Evolutionary conservation across 2,888 invertebrate genomes (phyloP).

Genomic region (Cynaeus angustus): DNA sequence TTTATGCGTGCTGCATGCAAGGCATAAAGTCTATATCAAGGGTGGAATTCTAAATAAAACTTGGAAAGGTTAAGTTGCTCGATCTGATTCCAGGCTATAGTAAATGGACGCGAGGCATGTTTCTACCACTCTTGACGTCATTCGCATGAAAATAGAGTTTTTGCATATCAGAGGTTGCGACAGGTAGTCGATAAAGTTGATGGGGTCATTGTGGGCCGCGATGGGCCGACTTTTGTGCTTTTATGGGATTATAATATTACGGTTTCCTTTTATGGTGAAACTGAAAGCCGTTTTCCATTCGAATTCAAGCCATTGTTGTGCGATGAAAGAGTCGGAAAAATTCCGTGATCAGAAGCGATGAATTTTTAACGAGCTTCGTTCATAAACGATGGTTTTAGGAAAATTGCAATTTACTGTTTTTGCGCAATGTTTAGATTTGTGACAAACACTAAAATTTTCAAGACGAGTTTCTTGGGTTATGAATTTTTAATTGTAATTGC

Average conservation of each 20-base stretch:
- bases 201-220: conserved; percentile 30
- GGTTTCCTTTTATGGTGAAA: conserved; percentile 43
- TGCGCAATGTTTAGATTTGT: conserved; percentile 12
- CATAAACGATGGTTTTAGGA: conserved; percentile 17
- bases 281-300: conserved; percentile 42
- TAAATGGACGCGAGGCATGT: conserved; percentile 48
- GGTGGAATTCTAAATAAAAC: conserved; percentile 52
- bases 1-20: conserved; percentile 52
- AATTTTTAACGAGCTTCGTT: conserved; percentile 37
- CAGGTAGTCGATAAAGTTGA: conserved; percentile 48
- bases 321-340: conserved; percentile 28
- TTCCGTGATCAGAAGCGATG: conserved; percentile 35
- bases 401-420: conserved; percentile 30
- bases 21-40: conserved; percentile 44
- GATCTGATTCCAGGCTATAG: conserved; percentile 44
- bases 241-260: conserved; percentile 45
- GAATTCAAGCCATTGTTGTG: conserved; percentile 39
- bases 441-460: conserved; percentile 33
- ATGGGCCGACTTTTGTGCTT: conserved; percentile 40
- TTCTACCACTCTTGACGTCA: conserved; percentile 47
- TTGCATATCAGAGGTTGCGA: conserved; percentile 40
- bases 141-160: conserved; percentile 44
- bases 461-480: conserved; percentile 15
- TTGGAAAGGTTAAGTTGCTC: conserved; percentile 48
- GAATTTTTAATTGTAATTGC: conserved; percentile 37